Evolutionary conservation across 2,888 invertebrate species (phyloP), one percentile per base, ranked within the genome.

Genomic region (Ariolimax columbianus): DNA sequence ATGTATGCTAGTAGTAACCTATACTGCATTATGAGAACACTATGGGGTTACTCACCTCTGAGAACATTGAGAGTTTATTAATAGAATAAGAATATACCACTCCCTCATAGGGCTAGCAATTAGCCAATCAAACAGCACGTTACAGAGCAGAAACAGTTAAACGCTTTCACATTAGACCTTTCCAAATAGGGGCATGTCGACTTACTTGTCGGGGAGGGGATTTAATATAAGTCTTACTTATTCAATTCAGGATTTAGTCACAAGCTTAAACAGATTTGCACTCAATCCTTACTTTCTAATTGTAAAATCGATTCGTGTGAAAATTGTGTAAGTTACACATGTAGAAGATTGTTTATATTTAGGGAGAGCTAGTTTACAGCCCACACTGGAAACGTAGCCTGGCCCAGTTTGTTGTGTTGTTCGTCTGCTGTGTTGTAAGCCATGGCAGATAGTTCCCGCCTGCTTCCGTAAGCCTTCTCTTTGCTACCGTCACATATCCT

Each of bases 181-280:
- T 89, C 91, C 91, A 89, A 91, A 91, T 91, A 91, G 91, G 91
- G 91, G 88, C 90, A 91, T 90, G 89, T 88, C 84, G 88, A 88
- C 79, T 89, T 90, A 89, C 88, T 89, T 88, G 89, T 88, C 89
- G 82, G 80, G 87, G 33, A 7, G n/a, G n/a, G 68, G 19, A 36
- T 14, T 36, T 9, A 36, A 1, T 68, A 36, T 36, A 68, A 14
- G 36, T 68, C 36, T 68, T 14, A 1, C 30, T 1, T n/a, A n/a
- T 63, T n/a, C 59, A 55, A 23, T 63, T 2, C 7, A 11, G 26
- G n/a, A n/a, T 63, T 26, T 17, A 55, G 3, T 55, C 55, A 55
- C 3, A 23, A 55, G 4, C 23, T 55, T 9, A 17, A 9, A 19
- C n/a, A 63, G 7, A 9, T 47, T 47, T 6, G 6, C 47, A 14